These are phyloP conservation scores for Trogon surrucura DNA, from an alignment of 2,113 vertebrate species.

Conservation along the genomic window DNA sequence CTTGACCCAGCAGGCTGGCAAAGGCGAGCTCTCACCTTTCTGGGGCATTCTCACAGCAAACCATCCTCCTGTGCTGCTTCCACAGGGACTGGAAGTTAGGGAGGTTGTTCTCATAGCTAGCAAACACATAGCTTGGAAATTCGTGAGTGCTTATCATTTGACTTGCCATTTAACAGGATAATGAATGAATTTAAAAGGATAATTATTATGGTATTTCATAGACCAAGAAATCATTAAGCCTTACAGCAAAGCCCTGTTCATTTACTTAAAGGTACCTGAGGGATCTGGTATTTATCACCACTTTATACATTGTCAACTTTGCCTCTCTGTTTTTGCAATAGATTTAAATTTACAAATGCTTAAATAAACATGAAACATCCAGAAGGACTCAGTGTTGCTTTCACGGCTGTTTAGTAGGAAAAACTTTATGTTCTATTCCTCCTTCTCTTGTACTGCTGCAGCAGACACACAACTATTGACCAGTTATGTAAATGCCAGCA, in stretches of 20 bases:
- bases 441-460: background rate
- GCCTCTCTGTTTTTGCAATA: constrained; percentile 48
- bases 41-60: background rate
- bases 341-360: constrained; percentile 64
- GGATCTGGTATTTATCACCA: constrained; percentile 76
- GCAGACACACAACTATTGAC: background rate
- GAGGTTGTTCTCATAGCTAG: constrained; percentile 4
- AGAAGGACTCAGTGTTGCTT: background rate
- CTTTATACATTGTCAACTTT: constrained; percentile 66
- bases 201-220: constrained; percentile 77
- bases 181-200: constrained; percentile 77
- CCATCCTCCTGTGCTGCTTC: background rate
- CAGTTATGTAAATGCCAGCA: background rate
- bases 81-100: background rate
- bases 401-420: background rate
- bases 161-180: constrained; percentile 74
- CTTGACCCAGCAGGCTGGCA: background rate
- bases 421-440: background rate
- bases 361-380: constrained; percentile 60
- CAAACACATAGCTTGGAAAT: constrained; percentile 39
- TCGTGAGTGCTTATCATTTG: constrained; percentile 62
- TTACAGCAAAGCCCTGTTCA: constrained; percentile 67
- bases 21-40: background rate
- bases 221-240: constrained; percentile 73
- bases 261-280: constrained; percentile 75